Conservation (phyloP, 1,140 invertebrate genomes). For the Solenopsis invicta region DNA sequence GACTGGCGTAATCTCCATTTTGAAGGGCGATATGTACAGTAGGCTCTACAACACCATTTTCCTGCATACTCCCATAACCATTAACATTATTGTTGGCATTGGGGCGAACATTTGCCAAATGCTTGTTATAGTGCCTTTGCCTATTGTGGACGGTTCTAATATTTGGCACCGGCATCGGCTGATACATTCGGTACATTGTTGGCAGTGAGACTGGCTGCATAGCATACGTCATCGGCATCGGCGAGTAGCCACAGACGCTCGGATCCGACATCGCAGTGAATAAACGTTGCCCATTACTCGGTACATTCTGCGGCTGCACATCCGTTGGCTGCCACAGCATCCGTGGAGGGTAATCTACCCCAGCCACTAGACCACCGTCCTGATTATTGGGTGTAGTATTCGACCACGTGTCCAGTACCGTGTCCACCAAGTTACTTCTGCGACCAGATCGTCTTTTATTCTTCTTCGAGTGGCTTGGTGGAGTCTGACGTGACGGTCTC, state of each 20-base stretch:
- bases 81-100: conserved; percentile 76
- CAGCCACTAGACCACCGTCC: conserved; percentile 23
- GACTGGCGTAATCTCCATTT: conserved; percentile 86
- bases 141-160: conserved; percentile 75
- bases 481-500: conserved; percentile 23
- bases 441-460: conserved; percentile 66
- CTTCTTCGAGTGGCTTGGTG: conserved; percentile 54
- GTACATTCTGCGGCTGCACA: conserved; percentile 49
- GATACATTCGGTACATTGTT: conserved; percentile 82
- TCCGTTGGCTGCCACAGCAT: conserved; percentile 68
- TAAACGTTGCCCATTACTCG: conserved; percentile 83
- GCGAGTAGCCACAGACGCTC: conserved; percentile 86
- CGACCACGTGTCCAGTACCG: conserved; percentile 32
- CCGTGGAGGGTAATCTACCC: conserved; percentile 58
- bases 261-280: conserved; percentile 87
- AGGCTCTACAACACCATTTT: conserved; percentile 81
- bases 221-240: conserved; percentile 85
- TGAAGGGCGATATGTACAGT: conserved; percentile 81
- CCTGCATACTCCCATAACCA: conserved; percentile 80
- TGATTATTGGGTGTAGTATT: conserved; percentile 32
- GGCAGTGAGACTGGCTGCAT: conserved; percentile 88
- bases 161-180: conserved; percentile 78
- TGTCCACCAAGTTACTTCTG: conserved; percentile 31
- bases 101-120: conserved; percentile 29
- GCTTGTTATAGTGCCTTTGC: conserved; percentile 71